phyloP scores from a whole-genome alignment of 2,113 vertebrate genomes.

The Amphiprion ocellaris region DNA sequence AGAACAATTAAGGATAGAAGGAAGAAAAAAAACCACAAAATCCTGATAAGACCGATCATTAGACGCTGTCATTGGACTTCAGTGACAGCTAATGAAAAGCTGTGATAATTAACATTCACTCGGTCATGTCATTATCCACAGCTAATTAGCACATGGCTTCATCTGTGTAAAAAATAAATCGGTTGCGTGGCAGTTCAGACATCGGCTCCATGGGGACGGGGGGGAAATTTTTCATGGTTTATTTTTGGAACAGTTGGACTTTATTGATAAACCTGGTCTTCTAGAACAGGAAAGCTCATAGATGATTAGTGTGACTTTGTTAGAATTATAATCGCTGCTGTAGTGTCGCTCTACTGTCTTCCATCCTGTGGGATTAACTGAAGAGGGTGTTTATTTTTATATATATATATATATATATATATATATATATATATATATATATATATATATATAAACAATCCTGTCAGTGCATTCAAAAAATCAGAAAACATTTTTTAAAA shows the following conservation, averaged over 20 bases:
- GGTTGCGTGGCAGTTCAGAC: conserved; percentile 25
- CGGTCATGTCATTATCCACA: conserved; percentile 33
- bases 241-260: conserved; percentile 10
- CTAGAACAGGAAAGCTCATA: not conserved
- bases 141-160: conserved; percentile 42
- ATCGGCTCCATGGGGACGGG: conserved; percentile 46
- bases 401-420: too few relatives aligned
- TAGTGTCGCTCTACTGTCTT: not conserved
- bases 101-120: conserved; percentile 43
- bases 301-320: not conserved
- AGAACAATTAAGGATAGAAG: not conserved
- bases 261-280: conserved; percentile 6
- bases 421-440: too few relatives aligned
- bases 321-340: conserved; percentile 17
- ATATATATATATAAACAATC: too few relatives aligned
- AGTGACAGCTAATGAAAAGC: conserved; percentile 14
- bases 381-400: not conserved
- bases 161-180: conserved; percentile 26
- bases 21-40: not conserved
- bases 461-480: too few relatives aligned
- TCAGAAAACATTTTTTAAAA: too few relatives aligned
- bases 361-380: not conserved
- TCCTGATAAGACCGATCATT: conserved; percentile 12
- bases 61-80: conserved; percentile 1
- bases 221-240: conserved; percentile 6